These are phyloP conservation scores for Euphonia xanthogaster DNA, from an alignment of 2,797 vertebrate genomes.

Conservation along the genomic window DNA sequence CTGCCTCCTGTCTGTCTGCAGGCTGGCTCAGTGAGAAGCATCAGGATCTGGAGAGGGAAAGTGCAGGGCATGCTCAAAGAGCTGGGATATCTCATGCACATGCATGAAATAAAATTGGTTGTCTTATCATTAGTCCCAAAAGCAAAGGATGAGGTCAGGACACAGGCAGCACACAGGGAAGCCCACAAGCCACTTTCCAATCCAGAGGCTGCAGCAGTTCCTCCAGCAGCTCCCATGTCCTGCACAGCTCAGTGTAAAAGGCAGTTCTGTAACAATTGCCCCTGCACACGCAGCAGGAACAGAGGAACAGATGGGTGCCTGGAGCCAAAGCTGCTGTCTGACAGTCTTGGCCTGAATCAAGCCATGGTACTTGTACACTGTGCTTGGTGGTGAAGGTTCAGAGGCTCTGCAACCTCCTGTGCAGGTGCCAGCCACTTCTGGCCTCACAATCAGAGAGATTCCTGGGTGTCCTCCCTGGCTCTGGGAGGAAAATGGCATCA, in stretches of 20 bases:
- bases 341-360: accelerated
- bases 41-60: neutral
- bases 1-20: neutral
- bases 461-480: neutral
- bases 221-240: neutral
- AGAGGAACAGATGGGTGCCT: neutral
- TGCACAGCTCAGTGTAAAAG: neutral
- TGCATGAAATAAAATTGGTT: neutral
- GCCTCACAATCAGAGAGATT: neutral
- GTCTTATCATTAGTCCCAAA: neutral
- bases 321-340: neutral
- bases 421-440: neutral
- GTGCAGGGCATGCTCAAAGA: neutral
- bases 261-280: neutral
- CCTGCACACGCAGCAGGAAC: neutral
- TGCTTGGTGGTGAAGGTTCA: neutral
- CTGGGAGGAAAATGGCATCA: neutral
- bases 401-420: neutral
- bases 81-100: accelerated
- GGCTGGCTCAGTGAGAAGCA: neutral
- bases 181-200: accelerated
- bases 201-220: neutral
- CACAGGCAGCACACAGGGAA: accelerated
- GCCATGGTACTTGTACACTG: accelerated
- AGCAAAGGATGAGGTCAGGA: neutral